Conservation (phyloP, 2,113 vertebrate genomes). For the Sebastes schlegelii region DNA sequence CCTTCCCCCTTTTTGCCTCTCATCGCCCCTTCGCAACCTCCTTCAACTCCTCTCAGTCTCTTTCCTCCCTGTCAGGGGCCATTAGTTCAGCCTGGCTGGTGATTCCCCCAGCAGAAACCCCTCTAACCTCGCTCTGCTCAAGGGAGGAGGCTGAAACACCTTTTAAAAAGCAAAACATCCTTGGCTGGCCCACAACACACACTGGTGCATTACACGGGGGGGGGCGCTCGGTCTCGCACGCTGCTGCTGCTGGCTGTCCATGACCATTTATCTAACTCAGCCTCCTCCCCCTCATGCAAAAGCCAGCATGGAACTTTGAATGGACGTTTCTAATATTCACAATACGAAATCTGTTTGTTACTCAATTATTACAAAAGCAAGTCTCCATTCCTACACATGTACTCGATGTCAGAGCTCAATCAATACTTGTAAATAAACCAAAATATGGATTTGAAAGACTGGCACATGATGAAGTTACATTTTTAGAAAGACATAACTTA, state of each 20-base stretch:
- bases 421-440: neutral
- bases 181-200: slow-evolving; percentile 41
- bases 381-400: neutral
- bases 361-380: neutral
- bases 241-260: neutral
- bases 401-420: neutral
- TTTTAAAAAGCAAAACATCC: slow-evolving; percentile 70
- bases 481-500: slow-evolving; percentile 1
- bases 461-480: neutral
- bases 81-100: slow-evolving; percentile 74
- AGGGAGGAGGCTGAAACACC: slow-evolving; percentile 56
- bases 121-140: slow-evolving; percentile 50
- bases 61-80: slow-evolving; percentile 70
- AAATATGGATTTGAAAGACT: neutral
- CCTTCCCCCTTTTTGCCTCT: slow-evolving; percentile 5
- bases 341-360: neutral
- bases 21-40: slow-evolving; percentile 6
- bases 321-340: neutral
- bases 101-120: slow-evolving; percentile 53
- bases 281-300: neutral
- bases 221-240: no score
- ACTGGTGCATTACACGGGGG: slow-evolving; percentile 10
- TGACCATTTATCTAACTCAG: neutral
- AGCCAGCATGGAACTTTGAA: neutral
- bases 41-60: slow-evolving; percentile 57